phyloP scores from a whole-genome alignment of 2,797 vertebrate species.

The Uromys caudimaculatus region DNA sequence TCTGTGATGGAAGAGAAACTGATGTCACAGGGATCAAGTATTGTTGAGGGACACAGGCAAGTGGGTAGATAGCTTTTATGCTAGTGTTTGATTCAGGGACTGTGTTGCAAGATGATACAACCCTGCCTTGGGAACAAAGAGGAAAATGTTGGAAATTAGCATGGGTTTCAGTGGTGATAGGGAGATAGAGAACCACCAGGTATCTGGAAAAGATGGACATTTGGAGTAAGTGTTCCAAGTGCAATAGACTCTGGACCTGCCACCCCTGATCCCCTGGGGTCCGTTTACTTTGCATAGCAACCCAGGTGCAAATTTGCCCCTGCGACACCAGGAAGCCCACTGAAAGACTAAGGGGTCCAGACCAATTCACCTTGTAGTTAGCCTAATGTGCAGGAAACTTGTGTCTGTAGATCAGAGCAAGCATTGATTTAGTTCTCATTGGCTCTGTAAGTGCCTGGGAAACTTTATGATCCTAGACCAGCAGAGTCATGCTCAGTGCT shows the following conservation, averaged over 20 bases:
- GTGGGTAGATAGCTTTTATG: background rate
- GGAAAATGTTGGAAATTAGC: background rate
- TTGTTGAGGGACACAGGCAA: background rate
- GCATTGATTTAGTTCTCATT: background rate
- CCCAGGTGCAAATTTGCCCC: background rate
- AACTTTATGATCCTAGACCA: background rate
- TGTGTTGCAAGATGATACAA: background rate
- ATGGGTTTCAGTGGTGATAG: background rate
- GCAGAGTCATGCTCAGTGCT: background rate
- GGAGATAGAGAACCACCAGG: background rate
- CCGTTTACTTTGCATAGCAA: background rate
- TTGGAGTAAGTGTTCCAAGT: background rate
- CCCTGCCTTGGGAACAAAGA: background rate
- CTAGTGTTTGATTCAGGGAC: background rate
- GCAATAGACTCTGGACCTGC: background rate
- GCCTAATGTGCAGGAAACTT: background rate
- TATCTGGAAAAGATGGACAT: background rate
- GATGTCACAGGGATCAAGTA: background rate
- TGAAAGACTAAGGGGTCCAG: background rate
- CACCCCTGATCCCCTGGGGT: background rate
- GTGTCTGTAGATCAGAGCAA: conserved; percentile 10
- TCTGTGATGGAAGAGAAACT: background rate
- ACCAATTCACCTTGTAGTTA: background rate
- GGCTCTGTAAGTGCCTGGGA: background rate
- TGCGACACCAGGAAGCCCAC: background rate